Conservation (phyloP, 2,797 vertebrate genomes). For the Cynodonichthys magdalenae region DNA sequence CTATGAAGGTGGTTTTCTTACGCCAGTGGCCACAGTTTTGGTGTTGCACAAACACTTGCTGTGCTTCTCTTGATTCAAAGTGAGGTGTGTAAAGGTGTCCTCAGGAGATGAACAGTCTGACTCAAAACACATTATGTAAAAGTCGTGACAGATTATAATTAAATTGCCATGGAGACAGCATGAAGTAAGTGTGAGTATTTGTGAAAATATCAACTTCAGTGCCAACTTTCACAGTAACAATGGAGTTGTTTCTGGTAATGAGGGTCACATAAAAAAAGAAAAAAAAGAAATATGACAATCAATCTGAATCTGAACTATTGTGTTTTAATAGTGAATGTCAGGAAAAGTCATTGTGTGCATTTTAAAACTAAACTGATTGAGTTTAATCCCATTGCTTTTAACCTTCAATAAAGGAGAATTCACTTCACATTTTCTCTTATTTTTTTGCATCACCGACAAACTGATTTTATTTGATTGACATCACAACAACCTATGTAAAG, state of each 20-base stretch:
- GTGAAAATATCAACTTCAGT: conserved; percentile 14
- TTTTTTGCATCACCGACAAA: too few species aligned
- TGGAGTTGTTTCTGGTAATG: background rate
- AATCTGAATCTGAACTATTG: background rate
- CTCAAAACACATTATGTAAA: conserved; percentile 45
- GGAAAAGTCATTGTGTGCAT: background rate
- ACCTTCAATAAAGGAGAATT: conserved; percentile 3
- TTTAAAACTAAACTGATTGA: conserved; percentile 8
- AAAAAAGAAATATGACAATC: background rate
- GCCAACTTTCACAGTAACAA: background rate
- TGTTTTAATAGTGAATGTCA: background rate
- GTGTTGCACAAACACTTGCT: conserved; percentile 21
- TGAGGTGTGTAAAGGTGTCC: conserved; percentile 36
- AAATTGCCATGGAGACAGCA: conserved; percentile 53
- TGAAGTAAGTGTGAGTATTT: conserved; percentile 7
- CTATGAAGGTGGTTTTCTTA: conserved; percentile 16
- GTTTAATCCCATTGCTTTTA: background rate
- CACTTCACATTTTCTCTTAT: background rate
- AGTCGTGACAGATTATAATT: conserved; percentile 55
- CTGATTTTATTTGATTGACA: too few species aligned
- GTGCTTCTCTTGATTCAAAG: conserved; percentile 28
- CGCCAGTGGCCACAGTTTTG: background rate
- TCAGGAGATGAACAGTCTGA: conserved; percentile 24
- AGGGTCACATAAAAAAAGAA: background rate
- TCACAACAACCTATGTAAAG: too few species aligned